Evolutionary conservation across 2,888 invertebrate species (phyloP).

Genomic region (Cheilosia impressa): DNA sequence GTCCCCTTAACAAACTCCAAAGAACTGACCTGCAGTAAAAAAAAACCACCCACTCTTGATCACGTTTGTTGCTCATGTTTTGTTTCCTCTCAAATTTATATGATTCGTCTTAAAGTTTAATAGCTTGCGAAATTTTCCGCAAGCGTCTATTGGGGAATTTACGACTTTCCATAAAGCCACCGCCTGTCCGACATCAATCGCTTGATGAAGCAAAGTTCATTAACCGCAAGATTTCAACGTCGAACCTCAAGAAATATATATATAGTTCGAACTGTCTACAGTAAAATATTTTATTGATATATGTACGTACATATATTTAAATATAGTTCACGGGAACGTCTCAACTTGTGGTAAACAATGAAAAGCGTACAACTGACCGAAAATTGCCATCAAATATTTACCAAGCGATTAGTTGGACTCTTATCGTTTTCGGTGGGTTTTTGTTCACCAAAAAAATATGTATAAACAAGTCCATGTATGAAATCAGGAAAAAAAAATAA

Average conservation of each 20-base stretch:
- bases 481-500: neutral
- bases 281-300: constrained; percentile 12
- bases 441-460: neutral
- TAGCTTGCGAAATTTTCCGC: constrained; percentile 3
- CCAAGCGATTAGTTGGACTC: constrained; percentile 27
- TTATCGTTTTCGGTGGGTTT: constrained; percentile 21
- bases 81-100: neutral
- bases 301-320: no score
- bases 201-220: constrained; percentile 11
- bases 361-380: neutral
- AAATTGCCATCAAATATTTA: constrained; percentile 44
- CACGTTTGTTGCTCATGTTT: no score
- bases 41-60: no score
- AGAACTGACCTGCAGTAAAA: no score
- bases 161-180: neutral
- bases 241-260: constrained; percentile 2
- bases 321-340: constrained; percentile 11
- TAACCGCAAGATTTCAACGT: constrained; percentile 23
- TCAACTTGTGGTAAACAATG: constrained; percentile 17
- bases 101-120: neutral
- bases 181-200: no score
- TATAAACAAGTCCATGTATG: neutral
- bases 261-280: neutral
- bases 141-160: neutral
- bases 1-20: no score